Percentiles rank a stretch among this genome's conserved stretches.
These are phyloP conservation scores for Chloebia gouldiae DNA, from an alignment of 2,113 vertebrate genomes.

Conservation along the genomic window DNA sequence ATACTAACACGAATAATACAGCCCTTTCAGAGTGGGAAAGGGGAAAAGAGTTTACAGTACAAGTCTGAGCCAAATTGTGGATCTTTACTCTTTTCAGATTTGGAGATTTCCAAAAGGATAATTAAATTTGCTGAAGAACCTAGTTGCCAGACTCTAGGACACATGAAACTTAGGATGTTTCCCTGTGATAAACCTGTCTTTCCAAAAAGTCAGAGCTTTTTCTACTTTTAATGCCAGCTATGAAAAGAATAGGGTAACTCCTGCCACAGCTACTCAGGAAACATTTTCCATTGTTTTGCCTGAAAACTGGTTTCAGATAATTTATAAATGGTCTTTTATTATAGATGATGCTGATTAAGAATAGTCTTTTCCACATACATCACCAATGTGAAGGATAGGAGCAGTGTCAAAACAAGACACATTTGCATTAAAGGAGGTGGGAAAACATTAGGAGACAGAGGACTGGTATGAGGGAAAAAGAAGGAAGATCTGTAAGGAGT, in stretches of 20 bases:
- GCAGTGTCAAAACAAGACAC: background rate
- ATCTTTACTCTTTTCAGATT: background rate
- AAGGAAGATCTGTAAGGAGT: constrained; percentile 21
- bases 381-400: background rate
- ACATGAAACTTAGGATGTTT: background rate
- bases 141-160: background rate
- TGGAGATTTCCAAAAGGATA: background rate
- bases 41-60: background rate
- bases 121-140: background rate
- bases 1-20: background rate
- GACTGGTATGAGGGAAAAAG: background rate
- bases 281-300: background rate
- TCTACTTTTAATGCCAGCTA: background rate
- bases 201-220: background rate
- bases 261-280: background rate
- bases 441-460: background rate
- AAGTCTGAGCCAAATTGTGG: background rate
- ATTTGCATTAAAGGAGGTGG: background rate
- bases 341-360: background rate
- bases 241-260: background rate
- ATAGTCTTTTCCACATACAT: background rate
- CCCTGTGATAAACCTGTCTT: background rate
- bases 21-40: background rate
- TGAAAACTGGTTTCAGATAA: background rate
- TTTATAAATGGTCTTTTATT: background rate